Conservation (phyloP, 2,888 invertebrate genomes). For the Nomada lathburiana region DNA sequence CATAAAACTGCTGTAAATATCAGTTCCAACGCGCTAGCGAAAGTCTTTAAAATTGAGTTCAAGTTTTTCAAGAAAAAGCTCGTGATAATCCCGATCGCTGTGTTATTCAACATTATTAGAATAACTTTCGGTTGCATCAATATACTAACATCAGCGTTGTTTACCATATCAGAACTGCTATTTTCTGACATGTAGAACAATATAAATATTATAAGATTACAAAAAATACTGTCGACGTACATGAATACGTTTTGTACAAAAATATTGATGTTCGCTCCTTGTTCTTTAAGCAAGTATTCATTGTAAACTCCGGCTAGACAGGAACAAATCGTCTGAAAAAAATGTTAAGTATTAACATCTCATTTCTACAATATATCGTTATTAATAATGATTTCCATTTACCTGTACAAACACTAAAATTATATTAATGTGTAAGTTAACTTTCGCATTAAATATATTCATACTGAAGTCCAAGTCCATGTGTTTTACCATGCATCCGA, state of each 20-base stretch:
- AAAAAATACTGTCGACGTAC: constrained; percentile 97
- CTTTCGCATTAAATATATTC: constrained; percentile 67
- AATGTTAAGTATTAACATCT: constrained; percentile 8
- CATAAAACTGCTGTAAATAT: constrained; percentile 95
- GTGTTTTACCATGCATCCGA: constrained; percentile 97
- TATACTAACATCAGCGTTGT: constrained; percentile 85
- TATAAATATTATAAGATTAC: constrained; percentile 91
- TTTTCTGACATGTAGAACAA: constrained; percentile 85
- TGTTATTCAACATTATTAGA: constrained; percentile 94
- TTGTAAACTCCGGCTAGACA: constrained; percentile 98
- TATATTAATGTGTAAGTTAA: constrained; percentile 79
- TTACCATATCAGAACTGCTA: constrained; percentile 87
- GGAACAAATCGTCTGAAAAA: constrained; percentile 92
- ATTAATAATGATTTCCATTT: constrained; percentile 31
- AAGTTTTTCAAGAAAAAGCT: constrained; percentile 96
- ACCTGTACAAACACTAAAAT: constrained; percentile 85
- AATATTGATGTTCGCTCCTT: constrained; percentile 93
- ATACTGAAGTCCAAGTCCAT: constrained; percentile 87
- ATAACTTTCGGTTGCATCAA: constrained; percentile 90
- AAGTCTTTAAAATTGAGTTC: constrained; percentile 97
- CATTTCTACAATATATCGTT: constrained; percentile 2
- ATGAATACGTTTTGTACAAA: constrained; percentile 97
- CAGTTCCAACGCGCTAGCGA: constrained; percentile 96
- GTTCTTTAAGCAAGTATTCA: constrained; percentile 95
- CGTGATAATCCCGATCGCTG: constrained; percentile 96